Conservation (phyloP, 1,140 invertebrate genomes). For the Drosophila malerkotliana region DNA sequence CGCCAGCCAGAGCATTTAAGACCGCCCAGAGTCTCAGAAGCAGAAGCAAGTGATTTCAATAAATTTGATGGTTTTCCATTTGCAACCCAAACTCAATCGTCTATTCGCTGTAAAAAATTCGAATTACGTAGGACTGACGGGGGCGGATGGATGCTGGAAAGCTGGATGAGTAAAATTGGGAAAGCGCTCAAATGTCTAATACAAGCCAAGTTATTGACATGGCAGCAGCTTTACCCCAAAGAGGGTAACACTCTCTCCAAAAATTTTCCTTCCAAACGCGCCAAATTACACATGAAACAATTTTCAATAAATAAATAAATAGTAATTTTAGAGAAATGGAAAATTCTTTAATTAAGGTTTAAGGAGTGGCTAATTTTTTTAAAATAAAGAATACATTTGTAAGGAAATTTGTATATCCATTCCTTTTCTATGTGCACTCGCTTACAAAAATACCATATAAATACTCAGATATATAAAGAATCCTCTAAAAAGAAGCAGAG, state of each 20-base stretch:
- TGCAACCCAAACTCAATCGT: slow-evolving; percentile 83
- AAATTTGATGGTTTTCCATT: slow-evolving; percentile 83
- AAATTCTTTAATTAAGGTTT: not conserved
- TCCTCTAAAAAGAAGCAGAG: slow-evolving; percentile 23
- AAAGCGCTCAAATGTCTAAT: slow-evolving; percentile 77
- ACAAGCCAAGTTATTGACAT: slow-evolving; percentile 82
- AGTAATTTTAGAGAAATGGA: not conserved
- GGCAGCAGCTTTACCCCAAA: slow-evolving; percentile 72
- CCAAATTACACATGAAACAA: slow-evolving; percentile 18
- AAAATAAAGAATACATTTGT: too few species aligned
- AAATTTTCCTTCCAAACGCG: slow-evolving; percentile 22
- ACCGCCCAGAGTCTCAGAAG: slow-evolving; percentile 31
- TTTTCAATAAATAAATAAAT: not conserved
- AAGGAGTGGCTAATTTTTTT: not conserved
- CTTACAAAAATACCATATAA: slow-evolving; percentile 26
- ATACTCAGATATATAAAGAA: slow-evolving; percentile 32
- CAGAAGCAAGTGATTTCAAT: slow-evolving; percentile 80
- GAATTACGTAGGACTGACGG: slow-evolving; percentile 64
- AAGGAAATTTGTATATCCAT: not conserved
- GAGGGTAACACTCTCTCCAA: slow-evolving; percentile 62
- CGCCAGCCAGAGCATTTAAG: slow-evolving; percentile 47
- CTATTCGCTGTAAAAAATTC: slow-evolving; percentile 81
- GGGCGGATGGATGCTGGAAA: slow-evolving; percentile 1
- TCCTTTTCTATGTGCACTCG: slow-evolving; percentile 18
- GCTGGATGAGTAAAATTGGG: slow-evolving; percentile 26